phyloP scores from a whole-genome alignment of 1,140 invertebrate species.

The Drosophila sp. region DNA sequence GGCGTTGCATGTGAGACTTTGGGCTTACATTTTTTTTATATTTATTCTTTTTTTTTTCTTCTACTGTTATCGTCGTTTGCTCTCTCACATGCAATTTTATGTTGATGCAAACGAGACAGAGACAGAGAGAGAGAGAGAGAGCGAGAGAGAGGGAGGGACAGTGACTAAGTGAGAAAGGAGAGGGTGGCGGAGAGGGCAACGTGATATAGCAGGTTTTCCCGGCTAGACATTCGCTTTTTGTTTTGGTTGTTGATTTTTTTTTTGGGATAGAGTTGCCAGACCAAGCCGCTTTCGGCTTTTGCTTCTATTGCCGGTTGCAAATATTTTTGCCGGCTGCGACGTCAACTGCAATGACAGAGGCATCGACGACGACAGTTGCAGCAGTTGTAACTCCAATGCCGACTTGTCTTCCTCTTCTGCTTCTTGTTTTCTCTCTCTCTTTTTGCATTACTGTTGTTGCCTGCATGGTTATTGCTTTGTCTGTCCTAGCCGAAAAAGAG shows the following conservation, averaged over 20 bases:
- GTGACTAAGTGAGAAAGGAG: conserved; percentile 5
- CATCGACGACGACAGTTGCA: background rate
- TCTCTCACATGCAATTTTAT: conserved; percentile 53
- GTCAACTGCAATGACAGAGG: background rate
- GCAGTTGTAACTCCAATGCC: conserved; percentile 5
- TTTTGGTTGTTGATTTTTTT: conserved; percentile 5
- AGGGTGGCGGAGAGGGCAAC: conserved; percentile 12
- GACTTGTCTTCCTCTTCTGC: background rate
- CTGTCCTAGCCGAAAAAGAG: conserved; percentile 1
- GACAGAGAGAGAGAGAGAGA: background rate
- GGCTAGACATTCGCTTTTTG: conserved; percentile 55
- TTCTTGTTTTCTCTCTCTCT: background rate
- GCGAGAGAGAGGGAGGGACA: background rate
- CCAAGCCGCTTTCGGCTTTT: conserved; percentile 5
- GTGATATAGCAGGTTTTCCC: conserved; percentile 57
- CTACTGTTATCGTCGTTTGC: conserved; percentile 61
- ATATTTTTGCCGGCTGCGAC: conserved; percentile 8
- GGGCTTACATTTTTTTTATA: conserved; percentile 44
- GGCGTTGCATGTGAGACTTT: conserved; percentile 57
- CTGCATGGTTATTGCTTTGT: background rate
- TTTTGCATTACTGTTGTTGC: conserved; percentile 4
- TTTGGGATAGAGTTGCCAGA: conserved; percentile 7
- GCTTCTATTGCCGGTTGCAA: conserved; percentile 9
- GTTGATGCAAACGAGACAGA: conserved; percentile 22
- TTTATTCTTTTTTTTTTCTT: conserved; percentile 30